Percentiles rank a stretch among this genome's conserved stretches.
Evolutionary conservation across 2,888 invertebrate genomes (phyloP).

Genomic region (Mimachlamys varia): DNA sequence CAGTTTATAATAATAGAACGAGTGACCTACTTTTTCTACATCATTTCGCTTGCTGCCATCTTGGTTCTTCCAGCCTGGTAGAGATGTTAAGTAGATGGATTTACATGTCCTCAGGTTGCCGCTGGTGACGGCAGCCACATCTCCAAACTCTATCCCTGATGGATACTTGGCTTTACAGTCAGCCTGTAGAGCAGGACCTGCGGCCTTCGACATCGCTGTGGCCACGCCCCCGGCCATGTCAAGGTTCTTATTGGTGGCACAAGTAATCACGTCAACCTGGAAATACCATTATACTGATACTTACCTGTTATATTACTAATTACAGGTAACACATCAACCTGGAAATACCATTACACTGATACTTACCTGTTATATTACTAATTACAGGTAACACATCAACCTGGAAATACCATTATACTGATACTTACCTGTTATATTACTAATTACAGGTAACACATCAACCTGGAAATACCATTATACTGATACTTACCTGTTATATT

Average conservation of each 20-base stretch:
- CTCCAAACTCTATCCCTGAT: conserved; percentile 58
- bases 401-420: conserved; percentile 39
- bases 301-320: no score
- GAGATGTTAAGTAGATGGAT: conserved; percentile 55
- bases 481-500: no score
- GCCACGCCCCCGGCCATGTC: conserved; percentile 66
- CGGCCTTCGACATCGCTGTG: conserved; percentile 62
- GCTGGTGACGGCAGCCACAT: conserved; percentile 53
- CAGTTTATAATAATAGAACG: no score
- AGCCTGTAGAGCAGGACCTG: conserved; percentile 66
- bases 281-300: neutral
- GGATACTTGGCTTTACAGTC: conserved; percentile 64
- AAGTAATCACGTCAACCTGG: conserved; percentile 61
- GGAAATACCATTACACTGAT: neutral
- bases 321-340: conserved; percentile 56
- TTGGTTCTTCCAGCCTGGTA: conserved; percentile 49
- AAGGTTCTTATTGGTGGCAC: conserved; percentile 57
- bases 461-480: conserved; percentile 47
- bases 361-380: no score
- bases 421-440: no score
- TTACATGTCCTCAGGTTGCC: conserved; percentile 58
- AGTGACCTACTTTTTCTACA: neutral
- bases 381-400: conserved; percentile 59
- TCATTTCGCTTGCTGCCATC: neutral
- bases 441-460: conserved; percentile 56